phyloP scores from a whole-genome alignment of 1,140 invertebrate genomes.

The Mya arenaria region DNA sequence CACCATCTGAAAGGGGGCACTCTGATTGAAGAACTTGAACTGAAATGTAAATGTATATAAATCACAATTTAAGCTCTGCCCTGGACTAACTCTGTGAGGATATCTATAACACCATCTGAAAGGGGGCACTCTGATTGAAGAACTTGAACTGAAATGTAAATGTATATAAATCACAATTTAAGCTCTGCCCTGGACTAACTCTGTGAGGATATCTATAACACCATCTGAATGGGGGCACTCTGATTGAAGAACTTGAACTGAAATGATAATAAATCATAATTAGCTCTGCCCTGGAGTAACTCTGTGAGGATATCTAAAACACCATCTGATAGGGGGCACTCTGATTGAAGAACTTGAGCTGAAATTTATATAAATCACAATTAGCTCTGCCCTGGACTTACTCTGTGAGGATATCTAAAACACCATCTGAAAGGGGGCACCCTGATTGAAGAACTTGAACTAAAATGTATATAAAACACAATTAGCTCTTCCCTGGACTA shows the following conservation, averaged over 20 bases:
- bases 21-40: background rate
- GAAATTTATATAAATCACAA: no score
- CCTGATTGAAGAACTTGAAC: background rate
- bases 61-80: no score
- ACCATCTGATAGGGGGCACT: background rate
- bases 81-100: constrained; percentile 29
- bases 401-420: constrained; percentile 25
- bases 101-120: background rate
- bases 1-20: background rate
- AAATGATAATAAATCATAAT: no score
- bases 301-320: constrained; percentile 22
- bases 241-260: background rate
- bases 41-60: no score
- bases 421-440: background rate
- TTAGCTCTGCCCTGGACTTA: constrained; percentile 8
- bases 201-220: constrained; percentile 19
- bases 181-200: constrained; percentile 14
- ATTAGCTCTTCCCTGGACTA: constrained; percentile 16
- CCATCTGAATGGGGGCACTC: background rate
- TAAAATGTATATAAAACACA: no score
- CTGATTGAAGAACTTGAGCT: background rate
- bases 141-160: constrained; percentile 20
- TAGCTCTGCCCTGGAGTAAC: constrained; percentile 14
- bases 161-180: no score
- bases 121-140: background rate